A percentile compares a stretch with the other conserved stretches of the same genome.
Evolutionary conservation across 2,888 invertebrate species (phyloP).

Genomic region (Pemphredon lugubris): DNA sequence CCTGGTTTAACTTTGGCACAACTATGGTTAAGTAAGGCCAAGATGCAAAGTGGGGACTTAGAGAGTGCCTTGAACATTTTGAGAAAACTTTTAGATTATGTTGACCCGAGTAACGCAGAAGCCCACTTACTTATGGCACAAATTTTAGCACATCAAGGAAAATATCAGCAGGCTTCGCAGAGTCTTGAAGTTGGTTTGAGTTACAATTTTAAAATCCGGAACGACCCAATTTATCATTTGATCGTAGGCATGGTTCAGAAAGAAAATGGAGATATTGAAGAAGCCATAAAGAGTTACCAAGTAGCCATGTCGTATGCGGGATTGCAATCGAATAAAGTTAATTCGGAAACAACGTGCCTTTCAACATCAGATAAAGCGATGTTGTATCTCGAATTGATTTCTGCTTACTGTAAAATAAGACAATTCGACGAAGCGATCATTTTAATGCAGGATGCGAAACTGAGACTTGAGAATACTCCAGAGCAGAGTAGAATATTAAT

Average conservation of each 20-base stretch:
- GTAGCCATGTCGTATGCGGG: conserved; percentile 88
- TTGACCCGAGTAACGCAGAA: conserved; percentile 91
- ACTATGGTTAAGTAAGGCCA: conserved; percentile 89
- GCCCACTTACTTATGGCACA: conserved; percentile 93
- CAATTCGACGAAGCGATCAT: conserved; percentile 91
- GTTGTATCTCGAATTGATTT: conserved; percentile 92
- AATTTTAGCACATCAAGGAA: conserved; percentile 88
- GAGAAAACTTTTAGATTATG: conserved; percentile 87
- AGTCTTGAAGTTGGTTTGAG: conserved; percentile 94
- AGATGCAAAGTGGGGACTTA: conserved; percentile 90
- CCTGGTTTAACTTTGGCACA: conserved; percentile 89
- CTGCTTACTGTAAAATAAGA: conserved; percentile 87
- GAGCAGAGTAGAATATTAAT: conserved; percentile 93
- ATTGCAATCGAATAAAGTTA: conserved; percentile 78
- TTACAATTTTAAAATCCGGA: conserved; percentile 95
- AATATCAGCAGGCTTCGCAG: conserved; percentile 90
- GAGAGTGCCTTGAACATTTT: conserved; percentile 87
- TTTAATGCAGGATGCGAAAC: conserved; percentile 89
- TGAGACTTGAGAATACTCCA: conserved; percentile 88
- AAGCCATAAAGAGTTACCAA: conserved; percentile 88
- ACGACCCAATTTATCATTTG: conserved; percentile 94
- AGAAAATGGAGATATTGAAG: conserved; percentile 86
- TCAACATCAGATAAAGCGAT: conserved; percentile 89
- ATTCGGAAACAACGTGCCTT: conserved; percentile 43
- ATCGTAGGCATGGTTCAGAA: conserved; percentile 92